Evolutionary conservation across 2,797 vertebrate species (phyloP), one percentile per base, ranked within the genome.

Genomic region (Chloroceryle amazona): DNA sequence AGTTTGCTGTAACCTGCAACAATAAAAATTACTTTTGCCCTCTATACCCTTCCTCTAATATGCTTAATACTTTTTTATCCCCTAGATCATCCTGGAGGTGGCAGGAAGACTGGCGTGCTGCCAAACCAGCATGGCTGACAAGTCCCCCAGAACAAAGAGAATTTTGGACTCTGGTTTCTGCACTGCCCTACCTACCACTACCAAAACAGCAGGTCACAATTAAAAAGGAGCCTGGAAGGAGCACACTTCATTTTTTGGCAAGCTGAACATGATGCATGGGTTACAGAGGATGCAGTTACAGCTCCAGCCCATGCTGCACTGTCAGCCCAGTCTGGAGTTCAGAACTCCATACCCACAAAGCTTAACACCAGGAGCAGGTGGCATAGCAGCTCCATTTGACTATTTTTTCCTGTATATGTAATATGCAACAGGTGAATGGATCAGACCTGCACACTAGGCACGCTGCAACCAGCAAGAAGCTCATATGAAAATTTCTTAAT

Each of bases 291-390:
- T 8, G 19, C 6, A 29, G 47, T 58, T 44, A 47, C 29, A 86
- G n/a, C 39, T 79, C 35, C 72, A 73, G 63, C n/a, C 67, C 41
- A 25, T 2, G n/a, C 28, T 31, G 28, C n/a, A 18, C 29, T 33
- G 29, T 28, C 89, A 79, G 78, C 42, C 39, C 46, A 89, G 35
- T 20, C 58, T 29, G 25, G 35, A 83, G 28, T 29, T 75, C 47
- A 83, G 58, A 88, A 66, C 11, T 4, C 26, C 11, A 8, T 4
- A 55, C 10, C 17, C 74, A 31, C 42, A 41, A 44, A 70, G 22
- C 52, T 61, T 49, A 61, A 70, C 47, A 33, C 6, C 0, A 2
- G 51, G 9, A 8, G 1, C 1, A 0, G 17, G n/a, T 39, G 9
- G 33, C 31, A 55, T 0, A 44, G 51, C 1, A 1, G 33, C 49